A percentile compares a stretch with the other conserved stretches of the same genome.
Conservation (phyloP, 1,140 invertebrate genomes). For the Tenebrio molitor region DNA sequence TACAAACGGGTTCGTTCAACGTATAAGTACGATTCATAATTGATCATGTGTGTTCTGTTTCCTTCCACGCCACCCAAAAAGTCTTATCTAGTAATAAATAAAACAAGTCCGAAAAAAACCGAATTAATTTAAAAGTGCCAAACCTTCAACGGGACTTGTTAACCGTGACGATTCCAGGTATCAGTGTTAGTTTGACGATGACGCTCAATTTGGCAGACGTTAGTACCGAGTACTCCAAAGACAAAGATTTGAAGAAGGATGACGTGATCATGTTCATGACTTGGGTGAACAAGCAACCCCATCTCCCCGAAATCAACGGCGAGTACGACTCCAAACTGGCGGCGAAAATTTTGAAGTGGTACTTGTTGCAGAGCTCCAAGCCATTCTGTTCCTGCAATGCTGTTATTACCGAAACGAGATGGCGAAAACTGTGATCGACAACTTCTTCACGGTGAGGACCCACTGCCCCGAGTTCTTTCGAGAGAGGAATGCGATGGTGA, state of each 20-base stretch:
- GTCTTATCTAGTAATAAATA: too few relatives aligned
- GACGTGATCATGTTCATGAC: constrained; percentile 71
- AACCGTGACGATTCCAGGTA: too few relatives aligned
- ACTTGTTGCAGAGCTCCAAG: constrained; percentile 68
- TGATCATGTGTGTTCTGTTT: too few relatives aligned
- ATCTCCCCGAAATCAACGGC: constrained; percentile 71
- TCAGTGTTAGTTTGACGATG: not conserved
- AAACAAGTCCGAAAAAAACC: too few relatives aligned
- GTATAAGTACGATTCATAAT: too few relatives aligned
- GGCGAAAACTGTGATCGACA: constrained; percentile 75
- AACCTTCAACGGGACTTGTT: too few relatives aligned
- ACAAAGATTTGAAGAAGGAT: constrained; percentile 70
- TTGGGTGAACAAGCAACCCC: constrained; percentile 74
- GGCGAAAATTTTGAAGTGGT: constrained; percentile 10
- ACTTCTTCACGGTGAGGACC: constrained; percentile 75
- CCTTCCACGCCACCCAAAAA: too few relatives aligned
- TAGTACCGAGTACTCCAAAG: constrained; percentile 71
- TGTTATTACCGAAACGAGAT: constrained; percentile 74
- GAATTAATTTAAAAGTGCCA: too few relatives aligned
- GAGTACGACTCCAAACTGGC: constrained; percentile 26
- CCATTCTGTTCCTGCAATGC: constrained; percentile 75
- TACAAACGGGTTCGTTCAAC: too few relatives aligned
- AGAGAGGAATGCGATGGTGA: constrained; percentile 70
- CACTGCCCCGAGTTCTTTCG: constrained; percentile 73
- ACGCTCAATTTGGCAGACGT: constrained; percentile 51